Evolutionary conservation across 1,140 invertebrate species (phyloP).

Genomic region (Zaprionus capensis): DNA sequence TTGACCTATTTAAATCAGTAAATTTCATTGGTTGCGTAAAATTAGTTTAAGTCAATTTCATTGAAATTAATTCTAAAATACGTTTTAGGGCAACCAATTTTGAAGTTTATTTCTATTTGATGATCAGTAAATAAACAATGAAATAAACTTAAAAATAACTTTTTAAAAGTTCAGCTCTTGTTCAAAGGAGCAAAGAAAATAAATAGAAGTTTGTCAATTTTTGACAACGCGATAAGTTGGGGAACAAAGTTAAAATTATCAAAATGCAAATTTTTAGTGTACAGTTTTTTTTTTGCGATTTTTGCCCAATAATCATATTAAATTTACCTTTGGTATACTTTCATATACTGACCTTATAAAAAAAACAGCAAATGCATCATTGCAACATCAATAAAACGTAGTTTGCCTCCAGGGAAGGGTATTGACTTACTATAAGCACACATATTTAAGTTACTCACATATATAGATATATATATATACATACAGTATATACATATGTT

Average conservation of each 20-base stretch:
- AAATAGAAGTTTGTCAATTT: not conserved
- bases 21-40: no score
- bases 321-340: not conserved
- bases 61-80: no score
- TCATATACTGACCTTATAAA: no score
- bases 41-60: no score
- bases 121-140: no score
- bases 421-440: slow-evolving; percentile 31
- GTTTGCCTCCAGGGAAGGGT: slow-evolving; percentile 16
- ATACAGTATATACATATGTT: slow-evolving; percentile 23
- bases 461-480: not conserved
- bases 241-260: not conserved
- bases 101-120: no score
- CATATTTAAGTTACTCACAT: slow-evolving; percentile 17
- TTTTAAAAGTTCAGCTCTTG: no score
- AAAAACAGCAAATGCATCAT: not conserved
- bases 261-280: not conserved
- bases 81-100: no score
- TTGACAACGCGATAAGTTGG: not conserved
- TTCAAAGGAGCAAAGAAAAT: no score
- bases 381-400: not conserved
- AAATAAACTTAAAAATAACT: no score
- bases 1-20: no score
- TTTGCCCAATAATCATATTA: not conserved
- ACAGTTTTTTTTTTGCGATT: not conserved